Conservation (phyloP, 2,888 invertebrate species). For the Sabatieria punctata region DNA sequence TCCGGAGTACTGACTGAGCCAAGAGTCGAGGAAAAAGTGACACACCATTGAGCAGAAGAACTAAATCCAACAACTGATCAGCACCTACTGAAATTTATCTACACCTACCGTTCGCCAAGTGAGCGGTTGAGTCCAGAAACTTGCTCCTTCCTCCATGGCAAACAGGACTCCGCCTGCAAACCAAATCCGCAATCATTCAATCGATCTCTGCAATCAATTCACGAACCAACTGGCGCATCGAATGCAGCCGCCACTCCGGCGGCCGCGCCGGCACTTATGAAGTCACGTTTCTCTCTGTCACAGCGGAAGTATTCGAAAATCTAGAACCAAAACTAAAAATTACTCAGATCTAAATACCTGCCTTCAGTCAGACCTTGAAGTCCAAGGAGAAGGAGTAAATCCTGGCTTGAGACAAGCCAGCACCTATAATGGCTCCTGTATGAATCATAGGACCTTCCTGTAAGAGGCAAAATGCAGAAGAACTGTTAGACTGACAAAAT, state of each 20-base stretch:
- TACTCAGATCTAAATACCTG: too few species aligned
- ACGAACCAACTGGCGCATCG: too few species aligned
- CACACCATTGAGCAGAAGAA: slow-evolving; percentile 87
- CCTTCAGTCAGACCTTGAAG: too few species aligned
- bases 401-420: slow-evolving; percentile 87
- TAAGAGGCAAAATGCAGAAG: background rate
- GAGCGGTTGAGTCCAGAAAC: slow-evolving; percentile 87
- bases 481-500: background rate
- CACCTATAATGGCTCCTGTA: slow-evolving; percentile 83
- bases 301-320: slow-evolving; percentile 74
- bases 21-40: slow-evolving; percentile 72
- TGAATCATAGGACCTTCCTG: slow-evolving; percentile 96
- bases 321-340: too few species aligned
- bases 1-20: slow-evolving; percentile 57
- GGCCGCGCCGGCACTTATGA: slow-evolving; percentile 80
- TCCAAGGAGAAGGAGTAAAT: slow-evolving; percentile 29
- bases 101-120: slow-evolving; percentile 89
- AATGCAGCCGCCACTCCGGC: too few species aligned
- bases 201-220: background rate
- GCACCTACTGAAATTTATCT: too few species aligned
- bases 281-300: slow-evolving; percentile 89
- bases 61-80: too few species aligned
- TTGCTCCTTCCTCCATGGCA: slow-evolving; percentile 84
- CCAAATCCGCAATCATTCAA: too few species aligned
- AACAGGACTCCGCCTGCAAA: slow-evolving; percentile 73